Conservation (phyloP, 2,113 vertebrate genomes). For the Echinops telfairi region DNA sequence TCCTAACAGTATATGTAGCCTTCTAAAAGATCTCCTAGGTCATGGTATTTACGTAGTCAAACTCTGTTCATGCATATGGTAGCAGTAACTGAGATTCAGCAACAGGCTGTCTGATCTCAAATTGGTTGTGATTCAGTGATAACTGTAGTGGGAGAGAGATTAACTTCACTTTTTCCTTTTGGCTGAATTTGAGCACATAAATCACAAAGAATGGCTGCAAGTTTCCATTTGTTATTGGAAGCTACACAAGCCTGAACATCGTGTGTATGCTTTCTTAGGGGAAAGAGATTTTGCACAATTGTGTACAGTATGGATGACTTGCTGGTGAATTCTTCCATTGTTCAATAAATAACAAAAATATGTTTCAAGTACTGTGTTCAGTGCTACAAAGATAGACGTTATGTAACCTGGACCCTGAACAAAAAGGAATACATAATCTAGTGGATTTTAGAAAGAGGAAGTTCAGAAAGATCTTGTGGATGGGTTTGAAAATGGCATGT, state of each 20-base stretch:
- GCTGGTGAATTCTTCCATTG: background rate
- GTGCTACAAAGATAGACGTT: background rate
- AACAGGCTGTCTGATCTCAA: background rate
- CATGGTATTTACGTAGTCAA: background rate
- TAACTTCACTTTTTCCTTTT: slow-evolving; percentile 6
- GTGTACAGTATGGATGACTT: background rate
- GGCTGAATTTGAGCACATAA: background rate
- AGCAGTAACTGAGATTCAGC: background rate
- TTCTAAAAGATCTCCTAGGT: background rate
- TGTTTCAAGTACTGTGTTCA: background rate
- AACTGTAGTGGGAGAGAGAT: background rate
- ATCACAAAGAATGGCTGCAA: background rate
- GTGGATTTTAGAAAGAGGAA: background rate
- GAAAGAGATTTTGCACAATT: background rate
- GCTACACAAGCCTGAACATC: background rate
- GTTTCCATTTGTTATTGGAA: background rate
- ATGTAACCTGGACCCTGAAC: background rate
- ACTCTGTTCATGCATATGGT: background rate
- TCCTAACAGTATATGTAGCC: background rate
- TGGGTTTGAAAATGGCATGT: background rate
- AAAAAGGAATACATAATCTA: background rate
- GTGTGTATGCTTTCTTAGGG: background rate
- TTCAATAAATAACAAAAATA: background rate
- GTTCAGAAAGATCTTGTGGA: background rate
- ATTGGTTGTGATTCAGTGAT: background rate